Percentiles rank a stretch among this genome's conserved stretches.
Evolutionary conservation across 2,113 vertebrate species (phyloP).

Genomic region (Otis tarda): DNA sequence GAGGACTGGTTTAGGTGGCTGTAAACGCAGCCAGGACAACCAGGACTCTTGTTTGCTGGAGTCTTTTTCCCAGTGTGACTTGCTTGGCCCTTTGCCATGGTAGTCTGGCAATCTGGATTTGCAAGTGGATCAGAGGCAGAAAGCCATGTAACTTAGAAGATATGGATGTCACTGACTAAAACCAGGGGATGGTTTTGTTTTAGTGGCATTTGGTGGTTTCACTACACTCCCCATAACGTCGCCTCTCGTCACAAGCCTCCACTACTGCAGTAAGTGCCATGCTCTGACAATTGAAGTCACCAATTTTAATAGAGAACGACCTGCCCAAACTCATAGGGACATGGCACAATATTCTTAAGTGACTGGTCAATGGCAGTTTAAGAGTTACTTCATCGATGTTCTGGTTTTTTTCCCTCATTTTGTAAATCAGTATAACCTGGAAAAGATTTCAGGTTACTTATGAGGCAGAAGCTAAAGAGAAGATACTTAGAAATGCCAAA

Average conservation of each 20-base stretch:
- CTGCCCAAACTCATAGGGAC: background rate
- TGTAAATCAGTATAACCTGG: background rate
- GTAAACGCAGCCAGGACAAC: background rate
- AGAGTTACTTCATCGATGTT: background rate
- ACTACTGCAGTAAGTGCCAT: background rate
- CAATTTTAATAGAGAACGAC: background rate
- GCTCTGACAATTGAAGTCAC: background rate
- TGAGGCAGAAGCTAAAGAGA: background rate
- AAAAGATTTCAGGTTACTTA: background rate
- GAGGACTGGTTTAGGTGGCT: background rate
- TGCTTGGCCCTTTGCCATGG: background rate
- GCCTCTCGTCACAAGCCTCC: background rate
- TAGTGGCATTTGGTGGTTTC: background rate
- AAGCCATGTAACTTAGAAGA: background rate
- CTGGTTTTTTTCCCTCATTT: background rate
- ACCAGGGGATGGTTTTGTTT: background rate
- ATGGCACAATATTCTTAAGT: background rate
- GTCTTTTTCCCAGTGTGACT: background rate
- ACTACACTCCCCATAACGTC: background rate
- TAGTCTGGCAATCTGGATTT: background rate
- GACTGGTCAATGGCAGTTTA: background rate
- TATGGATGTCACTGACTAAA: background rate
- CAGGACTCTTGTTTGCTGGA: background rate
- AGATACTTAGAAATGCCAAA: background rate
- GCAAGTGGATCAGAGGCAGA: background rate